These are phyloP conservation scores for Drosophila miranda DNA, from an alignment of 1,140 invertebrate genomes.

Conservation along the genomic window DNA sequence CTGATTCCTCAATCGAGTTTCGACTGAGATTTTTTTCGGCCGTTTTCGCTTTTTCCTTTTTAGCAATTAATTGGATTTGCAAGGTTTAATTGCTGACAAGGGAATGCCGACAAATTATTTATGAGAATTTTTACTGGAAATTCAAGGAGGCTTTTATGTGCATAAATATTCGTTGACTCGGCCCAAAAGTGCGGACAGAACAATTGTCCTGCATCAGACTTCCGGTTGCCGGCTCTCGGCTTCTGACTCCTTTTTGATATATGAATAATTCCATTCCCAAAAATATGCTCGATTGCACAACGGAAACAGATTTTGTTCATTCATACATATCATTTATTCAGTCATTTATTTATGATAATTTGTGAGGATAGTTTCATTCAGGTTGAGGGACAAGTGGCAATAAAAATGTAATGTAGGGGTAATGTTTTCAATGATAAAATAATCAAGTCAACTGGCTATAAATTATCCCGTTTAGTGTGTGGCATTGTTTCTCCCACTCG, in stretches of 20 bases:
- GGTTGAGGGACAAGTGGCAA: conserved; percentile 15
- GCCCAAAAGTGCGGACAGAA: no score
- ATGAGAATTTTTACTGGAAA: conserved; percentile 18
- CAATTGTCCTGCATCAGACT: background rate
- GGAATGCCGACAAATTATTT: conserved; percentile 51
- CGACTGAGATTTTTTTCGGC: no score
- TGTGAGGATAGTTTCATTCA: conserved; percentile 8
- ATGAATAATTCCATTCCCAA: background rate
- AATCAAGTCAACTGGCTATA: conserved; percentile 39
- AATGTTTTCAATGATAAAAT: conserved; percentile 36
- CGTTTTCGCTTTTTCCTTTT: no score
- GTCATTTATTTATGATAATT: conserved; percentile 36
- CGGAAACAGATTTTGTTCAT: conserved; percentile 36
- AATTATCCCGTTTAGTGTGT: conserved; percentile 37
- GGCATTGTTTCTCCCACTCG: background rate
- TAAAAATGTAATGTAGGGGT: conserved; percentile 16
- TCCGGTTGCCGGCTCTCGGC: background rate
- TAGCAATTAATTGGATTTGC: conserved; percentile 62
- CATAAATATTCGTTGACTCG: no score
- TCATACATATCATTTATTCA: conserved; percentile 39
- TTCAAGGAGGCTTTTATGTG: conserved; percentile 9
- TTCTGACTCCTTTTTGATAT: no score
- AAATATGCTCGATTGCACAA: conserved; percentile 36
- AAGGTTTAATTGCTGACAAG: conserved; percentile 58
- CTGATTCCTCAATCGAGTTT: no score